Percentiles rank a stretch among this genome's conserved stretches.
Evolutionary conservation across 2,113 vertebrate genomes (phyloP).

Genomic region (Dicaeum eximium): DNA sequence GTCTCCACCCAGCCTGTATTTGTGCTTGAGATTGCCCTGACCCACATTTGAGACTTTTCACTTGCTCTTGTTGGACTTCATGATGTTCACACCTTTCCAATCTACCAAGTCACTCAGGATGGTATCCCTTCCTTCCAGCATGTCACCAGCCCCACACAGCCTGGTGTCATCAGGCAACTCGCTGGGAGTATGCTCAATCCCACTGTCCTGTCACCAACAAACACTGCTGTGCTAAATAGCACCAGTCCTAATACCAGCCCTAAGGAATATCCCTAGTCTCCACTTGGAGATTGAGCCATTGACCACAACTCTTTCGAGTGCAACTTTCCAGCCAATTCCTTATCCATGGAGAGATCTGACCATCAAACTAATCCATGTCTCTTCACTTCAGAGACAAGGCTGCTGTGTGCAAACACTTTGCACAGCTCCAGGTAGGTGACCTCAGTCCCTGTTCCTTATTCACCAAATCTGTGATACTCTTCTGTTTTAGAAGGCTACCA

Average conservation of each 20-base stretch:
- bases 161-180: background rate
- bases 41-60: background rate
- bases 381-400: background rate
- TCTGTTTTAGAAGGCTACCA: background rate
- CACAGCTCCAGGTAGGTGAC: background rate
- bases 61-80: background rate
- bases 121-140: background rate
- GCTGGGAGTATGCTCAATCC: accelerated
- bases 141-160: background rate
- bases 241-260: background rate
- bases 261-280: background rate
- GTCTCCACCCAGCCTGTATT: background rate
- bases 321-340: background rate
- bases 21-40: background rate
- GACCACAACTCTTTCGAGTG: background rate
- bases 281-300: background rate
- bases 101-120: background rate
- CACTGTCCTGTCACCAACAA: background rate
- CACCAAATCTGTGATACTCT: background rate
- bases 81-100: background rate
- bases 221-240: background rate
- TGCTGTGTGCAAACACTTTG: background rate
- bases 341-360: too few species aligned
- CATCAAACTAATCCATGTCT: background rate
- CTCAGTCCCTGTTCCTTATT: background rate